These are phyloP conservation scores for Mastomys coucha DNA, from an alignment of 2,113 vertebrate species.

Conservation along the genomic window DNA sequence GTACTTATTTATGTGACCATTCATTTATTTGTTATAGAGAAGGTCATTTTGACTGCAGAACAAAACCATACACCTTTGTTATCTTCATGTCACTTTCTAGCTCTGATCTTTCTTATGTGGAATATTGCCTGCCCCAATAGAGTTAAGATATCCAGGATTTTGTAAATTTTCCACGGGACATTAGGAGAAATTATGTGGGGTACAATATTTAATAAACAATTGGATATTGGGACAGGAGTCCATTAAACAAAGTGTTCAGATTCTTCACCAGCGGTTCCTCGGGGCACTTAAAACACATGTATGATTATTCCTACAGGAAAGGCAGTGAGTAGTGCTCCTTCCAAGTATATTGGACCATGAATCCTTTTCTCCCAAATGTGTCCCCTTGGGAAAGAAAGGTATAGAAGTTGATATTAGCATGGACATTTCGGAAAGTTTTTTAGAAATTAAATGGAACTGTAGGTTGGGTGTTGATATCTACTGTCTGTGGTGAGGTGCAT, in stretches of 20 bases:
- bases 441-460: neutral
- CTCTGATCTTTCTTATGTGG: slow-evolving; percentile 6
- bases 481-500: neutral
- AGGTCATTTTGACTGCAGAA: slow-evolving; percentile 8
- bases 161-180: neutral
- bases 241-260: slow-evolving; percentile 28
- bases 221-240: slow-evolving; percentile 26
- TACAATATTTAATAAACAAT: neutral
- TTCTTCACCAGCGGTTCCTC: slow-evolving; percentile 2
- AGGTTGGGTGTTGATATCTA: neutral
- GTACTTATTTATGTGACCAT: neutral
- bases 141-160: neutral
- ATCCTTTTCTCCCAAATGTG: slow-evolving; percentile 12
- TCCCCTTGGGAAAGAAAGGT: slow-evolving; percentile 42
- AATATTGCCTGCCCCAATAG: neutral
- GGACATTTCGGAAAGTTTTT: slow-evolving; percentile 1
- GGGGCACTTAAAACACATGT: slow-evolving; percentile 33
- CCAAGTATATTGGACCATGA: slow-evolving; percentile 8
- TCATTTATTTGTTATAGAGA: neutral
- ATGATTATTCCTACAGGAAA: neutral
- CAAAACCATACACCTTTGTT: neutral
- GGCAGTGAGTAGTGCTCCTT: neutral
- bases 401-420: slow-evolving; percentile 37
- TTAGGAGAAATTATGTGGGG: slow-evolving; percentile 30
- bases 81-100: neutral